A percentile compares a stretch with the other conserved stretches of the same genome.
These are phyloP conservation scores for Atethmia centrago DNA, from an alignment of 2,888 invertebrate species.

Conservation along the genomic window DNA sequence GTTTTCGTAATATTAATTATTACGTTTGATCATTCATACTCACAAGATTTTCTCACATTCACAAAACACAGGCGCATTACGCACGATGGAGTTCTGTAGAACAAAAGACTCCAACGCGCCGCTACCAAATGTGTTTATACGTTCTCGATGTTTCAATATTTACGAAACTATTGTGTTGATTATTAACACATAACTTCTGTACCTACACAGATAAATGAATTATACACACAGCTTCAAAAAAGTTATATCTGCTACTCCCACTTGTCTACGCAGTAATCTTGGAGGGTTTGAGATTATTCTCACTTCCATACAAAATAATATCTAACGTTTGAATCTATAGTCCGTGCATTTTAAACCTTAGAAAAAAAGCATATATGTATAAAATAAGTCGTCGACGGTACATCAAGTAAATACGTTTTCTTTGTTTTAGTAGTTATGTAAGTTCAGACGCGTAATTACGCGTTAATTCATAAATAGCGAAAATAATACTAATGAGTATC, in stretches of 20 bases:
- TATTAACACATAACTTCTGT: conserved; percentile 17
- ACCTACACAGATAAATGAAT: neutral
- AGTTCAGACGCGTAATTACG: no score
- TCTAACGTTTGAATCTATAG: neutral
- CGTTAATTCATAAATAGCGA: neutral
- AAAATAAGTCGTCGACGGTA: neutral
- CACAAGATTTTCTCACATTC: conserved; percentile 1
- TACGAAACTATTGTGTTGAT: conserved; percentile 33
- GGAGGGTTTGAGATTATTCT: neutral
- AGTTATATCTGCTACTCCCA: conserved; percentile 8
- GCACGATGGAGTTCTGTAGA: conserved; percentile 21
- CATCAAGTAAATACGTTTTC: neutral
- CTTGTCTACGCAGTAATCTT: conserved; percentile 3
- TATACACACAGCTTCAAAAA: neutral
- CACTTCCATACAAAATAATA: neutral
- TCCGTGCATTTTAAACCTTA: neutral
- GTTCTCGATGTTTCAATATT: conserved; percentile 24
- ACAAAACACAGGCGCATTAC: neutral
- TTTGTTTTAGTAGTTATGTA: neutral
- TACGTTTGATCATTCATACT: neutral
- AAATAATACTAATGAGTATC: neutral
- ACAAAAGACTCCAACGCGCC: conserved; percentile 80
- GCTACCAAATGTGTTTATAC: neutral
- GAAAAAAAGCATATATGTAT: neutral
- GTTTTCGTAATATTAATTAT: conserved; percentile 1